Evolutionary conservation across 2,797 vertebrate genomes (phyloP), one percentile per base, ranked within the genome.

Genomic region (Petrocephalus schoutedeni): DNA sequence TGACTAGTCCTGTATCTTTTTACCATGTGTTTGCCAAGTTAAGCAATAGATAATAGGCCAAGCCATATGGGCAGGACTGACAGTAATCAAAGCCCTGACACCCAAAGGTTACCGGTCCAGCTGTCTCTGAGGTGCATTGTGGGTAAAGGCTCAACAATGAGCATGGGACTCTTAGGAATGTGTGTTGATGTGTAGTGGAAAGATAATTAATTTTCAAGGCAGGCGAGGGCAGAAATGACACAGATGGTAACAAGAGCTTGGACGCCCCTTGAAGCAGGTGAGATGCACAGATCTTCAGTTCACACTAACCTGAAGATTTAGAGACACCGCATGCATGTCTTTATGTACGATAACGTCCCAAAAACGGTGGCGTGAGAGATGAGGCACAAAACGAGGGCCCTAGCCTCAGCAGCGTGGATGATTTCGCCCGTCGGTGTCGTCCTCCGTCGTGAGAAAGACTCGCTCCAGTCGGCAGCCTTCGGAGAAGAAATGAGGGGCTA

Each of bases 11-110:
- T 67, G 3, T 36, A 12, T 71, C 41, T 0, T 16, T 80, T 80
- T 80, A 45, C 19, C 49, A 80, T 6, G 32, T 91, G 92, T 93
- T 93, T 94, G 91, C 90, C 21, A 84, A 82, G 80, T 83, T 61
- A 84, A 61, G 4, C 14, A 36, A 19, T 41, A 58, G 74, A 21
- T 19, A 6, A 41, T 21, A 4, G 8, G 54, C 21, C 14, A 21
- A 83, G 56, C 5, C 9, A 12, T 36, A 85, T 83, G 53, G 5
- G 23, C 19, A n/a, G 84, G 14, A 57, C 21, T 86, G 56, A 86
- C 54, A 58, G 53, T 12, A 59, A 36, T 28, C 53, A 36, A 41
- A 86, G 54, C 6, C 54, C 84, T 36, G 32, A 59, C 54, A 59
- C 56, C 28, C 84, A 59, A 19, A 41, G 56, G 56, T 19, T 86